Percentiles rank a stretch among this genome's conserved stretches.
phyloP scores from a whole-genome alignment of 2,797 vertebrate species.

The Scomberomorus guttatus region DNA sequence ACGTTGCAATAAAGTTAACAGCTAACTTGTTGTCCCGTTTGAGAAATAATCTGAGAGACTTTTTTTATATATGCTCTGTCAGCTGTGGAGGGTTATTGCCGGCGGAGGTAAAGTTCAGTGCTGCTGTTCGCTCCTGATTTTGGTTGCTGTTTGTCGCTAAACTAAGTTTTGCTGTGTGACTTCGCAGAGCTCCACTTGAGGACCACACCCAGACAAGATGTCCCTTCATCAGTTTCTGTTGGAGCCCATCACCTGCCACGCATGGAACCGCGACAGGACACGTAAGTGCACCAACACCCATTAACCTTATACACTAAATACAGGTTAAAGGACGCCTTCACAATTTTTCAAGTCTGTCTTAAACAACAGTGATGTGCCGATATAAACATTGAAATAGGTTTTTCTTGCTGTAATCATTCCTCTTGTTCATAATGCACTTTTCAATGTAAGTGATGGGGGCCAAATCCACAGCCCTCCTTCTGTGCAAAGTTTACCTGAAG shows the following conservation, averaged over 20 bases:
- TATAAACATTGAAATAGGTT: too few relatives aligned
- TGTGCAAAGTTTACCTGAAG: too few relatives aligned
- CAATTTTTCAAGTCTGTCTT: background rate
- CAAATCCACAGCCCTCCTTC: too few relatives aligned
- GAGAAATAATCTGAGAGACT: background rate
- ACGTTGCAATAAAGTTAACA: background rate
- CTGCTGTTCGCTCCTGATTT: background rate
- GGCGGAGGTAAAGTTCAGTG: slow-evolving; percentile 17
- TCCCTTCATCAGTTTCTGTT: slow-evolving; percentile 98
- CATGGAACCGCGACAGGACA: slow-evolving; percentile 98
- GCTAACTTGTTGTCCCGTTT: background rate
- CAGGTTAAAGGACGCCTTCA: background rate
- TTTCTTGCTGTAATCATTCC: too few relatives aligned
- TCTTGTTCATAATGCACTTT: too few relatives aligned
- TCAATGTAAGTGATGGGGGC: too few relatives aligned
- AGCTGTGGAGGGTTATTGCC: background rate
- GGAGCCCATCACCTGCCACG: slow-evolving; percentile 99
- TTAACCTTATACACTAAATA: background rate
- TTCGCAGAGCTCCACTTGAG: slow-evolving; percentile 76
- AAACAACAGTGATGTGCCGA: background rate
- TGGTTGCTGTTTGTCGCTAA: slow-evolving; percentile 17
- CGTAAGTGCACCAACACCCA: slow-evolving; percentile 85
- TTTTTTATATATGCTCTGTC: background rate
- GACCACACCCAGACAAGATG: slow-evolving; percentile 89
- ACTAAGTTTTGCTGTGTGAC: slow-evolving; percentile 56